phyloP scores from a whole-genome alignment of 2,797 vertebrate species.

The Pipistrellus kuhlii region DNA sequence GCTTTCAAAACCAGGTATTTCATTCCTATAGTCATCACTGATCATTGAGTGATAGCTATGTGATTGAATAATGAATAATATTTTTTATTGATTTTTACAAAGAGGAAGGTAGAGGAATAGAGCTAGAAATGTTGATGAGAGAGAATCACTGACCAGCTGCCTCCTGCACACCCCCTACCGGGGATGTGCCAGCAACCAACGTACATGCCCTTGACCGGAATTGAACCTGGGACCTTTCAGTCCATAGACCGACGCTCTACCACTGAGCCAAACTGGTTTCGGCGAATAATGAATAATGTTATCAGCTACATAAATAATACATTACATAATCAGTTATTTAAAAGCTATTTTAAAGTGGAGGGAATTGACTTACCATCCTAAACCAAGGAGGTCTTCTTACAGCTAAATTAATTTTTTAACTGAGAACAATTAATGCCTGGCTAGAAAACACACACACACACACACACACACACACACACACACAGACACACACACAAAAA shows the following conservation, averaged over 20 bases:
- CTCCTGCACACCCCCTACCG: too few relatives aligned
- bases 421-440: not conserved
- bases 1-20: conserved; percentile 36
- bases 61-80: conserved; percentile 54
- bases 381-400: not conserved
- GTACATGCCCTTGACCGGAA: too few relatives aligned
- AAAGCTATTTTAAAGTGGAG: conserved; percentile 15
- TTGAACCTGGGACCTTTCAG: too few relatives aligned
- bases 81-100: not conserved
- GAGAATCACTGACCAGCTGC: too few relatives aligned
- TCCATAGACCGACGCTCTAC: too few relatives aligned
- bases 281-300: not conserved
- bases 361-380: conserved; percentile 37
- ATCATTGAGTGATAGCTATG: conserved; percentile 25
- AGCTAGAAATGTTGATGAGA: too few relatives aligned
- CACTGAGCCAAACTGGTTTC: too few relatives aligned
- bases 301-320: conserved; percentile 49
- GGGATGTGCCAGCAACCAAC: too few relatives aligned
- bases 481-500: too few relatives aligned
- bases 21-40: not conserved
- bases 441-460: too few relatives aligned
- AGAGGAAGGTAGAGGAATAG: too few relatives aligned
- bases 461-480: too few relatives aligned
- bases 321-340: conserved; percentile 35
- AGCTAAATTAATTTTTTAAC: not conserved